Evolutionary conservation across 2,113 vertebrate species (phyloP).

Genomic region (Thermophis baileyi): DNA sequence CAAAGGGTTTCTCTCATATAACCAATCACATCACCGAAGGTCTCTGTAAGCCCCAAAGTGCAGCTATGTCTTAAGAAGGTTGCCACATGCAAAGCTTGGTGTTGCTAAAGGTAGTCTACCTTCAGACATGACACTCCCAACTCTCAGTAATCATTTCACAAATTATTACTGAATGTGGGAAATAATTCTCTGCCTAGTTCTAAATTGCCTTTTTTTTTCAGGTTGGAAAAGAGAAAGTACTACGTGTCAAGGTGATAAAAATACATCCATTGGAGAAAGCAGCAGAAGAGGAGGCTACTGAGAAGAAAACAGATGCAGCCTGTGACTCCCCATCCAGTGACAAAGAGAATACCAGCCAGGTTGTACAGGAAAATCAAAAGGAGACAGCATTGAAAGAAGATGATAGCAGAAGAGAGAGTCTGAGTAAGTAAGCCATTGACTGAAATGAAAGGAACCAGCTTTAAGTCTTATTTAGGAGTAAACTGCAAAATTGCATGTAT

Average conservation of each 20-base stretch:
- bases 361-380: slow-evolving; percentile 82
- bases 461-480: neutral
- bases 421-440: slow-evolving; percentile 74
- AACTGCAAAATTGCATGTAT: neutral
- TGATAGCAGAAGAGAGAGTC: slow-evolving; percentile 83
- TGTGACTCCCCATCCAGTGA: slow-evolving; percentile 98
- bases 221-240: slow-evolving; percentile 89
- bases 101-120: neutral
- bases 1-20: neutral
- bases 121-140: neutral
- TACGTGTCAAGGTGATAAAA: slow-evolving; percentile 85
- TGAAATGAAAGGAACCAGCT: neutral
- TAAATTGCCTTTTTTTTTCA: slow-evolving; percentile 45
- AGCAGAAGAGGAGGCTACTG: slow-evolving; percentile 72
- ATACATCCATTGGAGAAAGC: slow-evolving; percentile 85
- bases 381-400: slow-evolving; percentile 80
- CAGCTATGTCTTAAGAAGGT: neutral
- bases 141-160: accelerated
- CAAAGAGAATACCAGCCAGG: slow-evolving; percentile 92
- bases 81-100: neutral
- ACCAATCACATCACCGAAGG: neutral
- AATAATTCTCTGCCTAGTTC: neutral
- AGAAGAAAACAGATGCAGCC: slow-evolving; percentile 89
- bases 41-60: neutral
- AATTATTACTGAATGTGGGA: neutral